Percentiles rank a stretch among this genome's conserved stretches.
Conservation (phyloP, 2,113 vertebrate species). For the Spermophilus dauricus region DNA sequence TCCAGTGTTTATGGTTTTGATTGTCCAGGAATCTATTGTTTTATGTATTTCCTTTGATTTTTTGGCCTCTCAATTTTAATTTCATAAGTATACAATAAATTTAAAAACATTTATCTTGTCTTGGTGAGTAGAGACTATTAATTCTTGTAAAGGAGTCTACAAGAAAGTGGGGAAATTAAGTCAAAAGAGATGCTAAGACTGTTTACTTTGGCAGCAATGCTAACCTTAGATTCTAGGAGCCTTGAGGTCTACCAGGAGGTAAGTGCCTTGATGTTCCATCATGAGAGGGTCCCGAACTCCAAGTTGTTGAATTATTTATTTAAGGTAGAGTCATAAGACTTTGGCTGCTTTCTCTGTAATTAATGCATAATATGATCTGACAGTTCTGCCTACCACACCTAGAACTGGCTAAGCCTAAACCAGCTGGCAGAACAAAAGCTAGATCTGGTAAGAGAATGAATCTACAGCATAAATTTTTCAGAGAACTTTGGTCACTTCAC, state of each 20-base stretch:
- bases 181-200: background rate
- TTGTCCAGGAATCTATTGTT: slow-evolving; percentile 3
- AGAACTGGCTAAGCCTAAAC: background rate
- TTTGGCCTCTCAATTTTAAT: slow-evolving; percentile 41
- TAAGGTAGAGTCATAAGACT: background rate
- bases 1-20: slow-evolving; percentile 75
- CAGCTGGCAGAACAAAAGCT: background rate
- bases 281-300: background rate
- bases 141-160: slow-evolving; percentile 17
- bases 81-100: slow-evolving; percentile 71
- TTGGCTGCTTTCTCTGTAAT: background rate
- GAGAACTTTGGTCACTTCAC: background rate
- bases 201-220: background rate
- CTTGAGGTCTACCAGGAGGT: background rate
- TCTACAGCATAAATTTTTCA: background rate
- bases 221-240: background rate
- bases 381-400: background rate
- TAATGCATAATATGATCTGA: background rate
- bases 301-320: background rate
- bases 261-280: background rate
- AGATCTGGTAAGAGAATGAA: background rate
- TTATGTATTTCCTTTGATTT: slow-evolving; percentile 47
- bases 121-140: background rate
- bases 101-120: background rate
- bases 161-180: background rate